Evolutionary conservation across 2,797 vertebrate species (phyloP), one percentile per base, ranked within the genome.

Genomic region (Staurois parvus): DNA sequence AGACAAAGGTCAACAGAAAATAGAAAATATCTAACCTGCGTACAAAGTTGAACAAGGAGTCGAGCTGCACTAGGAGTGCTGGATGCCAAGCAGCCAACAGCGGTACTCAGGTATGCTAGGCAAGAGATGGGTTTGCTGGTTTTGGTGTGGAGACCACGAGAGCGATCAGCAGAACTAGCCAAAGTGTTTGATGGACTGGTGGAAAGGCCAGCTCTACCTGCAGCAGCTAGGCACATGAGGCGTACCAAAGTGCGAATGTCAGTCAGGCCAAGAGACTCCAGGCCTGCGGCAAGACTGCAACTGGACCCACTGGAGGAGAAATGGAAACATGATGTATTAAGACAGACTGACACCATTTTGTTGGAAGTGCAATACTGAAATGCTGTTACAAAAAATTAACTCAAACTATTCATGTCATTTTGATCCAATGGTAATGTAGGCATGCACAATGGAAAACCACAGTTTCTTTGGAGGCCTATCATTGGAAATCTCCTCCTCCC

Each of bases 171-270:
- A 5, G 93, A 90, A 9, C 92, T 92, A 0, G 94, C 90, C 8
- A 89, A 88, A 0, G 93, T 84, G 0, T 92, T 84, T 2, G 92
- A 89, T 0, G 96, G 95, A 67, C 97, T 96, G 0, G 98, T 97
- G 74, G 98, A 99, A 29, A 99, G 96, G 2, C 98, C 98, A 0
- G 98, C 98, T 3, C 98, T 95, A 11, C 98, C 98, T 0, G 98
- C 98, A 0, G 98, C 98, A 0, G 98, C 98, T 90, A 99, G 93
- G 89, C 98, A 99, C 98, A 99, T 99, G 48, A 99, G 91, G 21
- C 98, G 95, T 64, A 99, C 98, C 89, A 99, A 88, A 0, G 98
- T 99, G 86, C 97, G 94, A 91, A 99, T 99, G 91, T 99, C 98
- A 0, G 98, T 99, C 82, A 99, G 83, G 3, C 98, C 98, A 34